phyloP scores from a whole-genome alignment of 2,113 vertebrate species.

The Oreotrochilus melanogaster region DNA sequence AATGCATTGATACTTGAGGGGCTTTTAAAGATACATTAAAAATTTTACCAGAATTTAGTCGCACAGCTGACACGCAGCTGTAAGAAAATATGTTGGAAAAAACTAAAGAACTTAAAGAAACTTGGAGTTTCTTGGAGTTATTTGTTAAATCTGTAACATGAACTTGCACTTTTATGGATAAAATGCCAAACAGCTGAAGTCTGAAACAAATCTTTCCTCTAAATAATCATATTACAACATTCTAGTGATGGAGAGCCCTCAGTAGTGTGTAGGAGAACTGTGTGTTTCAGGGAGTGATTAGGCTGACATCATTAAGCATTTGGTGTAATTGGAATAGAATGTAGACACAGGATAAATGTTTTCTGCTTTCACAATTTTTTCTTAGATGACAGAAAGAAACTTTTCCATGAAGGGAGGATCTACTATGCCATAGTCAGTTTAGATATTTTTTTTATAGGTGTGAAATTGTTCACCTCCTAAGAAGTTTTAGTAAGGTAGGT shows the following conservation, averaged over 20 bases:
- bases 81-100: not conserved
- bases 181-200: not conserved
- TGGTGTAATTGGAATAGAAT: not conserved
- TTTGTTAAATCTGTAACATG: not conserved
- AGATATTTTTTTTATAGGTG: not conserved
- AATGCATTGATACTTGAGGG: not conserved
- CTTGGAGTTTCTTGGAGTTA: not conserved
- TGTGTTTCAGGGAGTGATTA: not conserved
- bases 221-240: not conserved
- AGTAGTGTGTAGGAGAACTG: not conserved
- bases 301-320: not conserved
- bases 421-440: not conserved
- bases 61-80: not conserved
- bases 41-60: not conserved
- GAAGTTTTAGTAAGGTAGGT: not conserved
- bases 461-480: not conserved
- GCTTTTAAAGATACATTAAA: not conserved
- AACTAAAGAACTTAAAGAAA: not conserved
- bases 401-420: not conserved
- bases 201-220: not conserved
- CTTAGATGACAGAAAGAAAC: not conserved
- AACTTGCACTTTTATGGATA: not conserved
- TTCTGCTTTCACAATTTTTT: not conserved
- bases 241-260: not conserved
- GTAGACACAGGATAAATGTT: slow-evolving; percentile 1